Evolutionary conservation across 2,888 invertebrate genomes (phyloP), one percentile per base, ranked within the genome.

Genomic region (Molorchus minor): DNA sequence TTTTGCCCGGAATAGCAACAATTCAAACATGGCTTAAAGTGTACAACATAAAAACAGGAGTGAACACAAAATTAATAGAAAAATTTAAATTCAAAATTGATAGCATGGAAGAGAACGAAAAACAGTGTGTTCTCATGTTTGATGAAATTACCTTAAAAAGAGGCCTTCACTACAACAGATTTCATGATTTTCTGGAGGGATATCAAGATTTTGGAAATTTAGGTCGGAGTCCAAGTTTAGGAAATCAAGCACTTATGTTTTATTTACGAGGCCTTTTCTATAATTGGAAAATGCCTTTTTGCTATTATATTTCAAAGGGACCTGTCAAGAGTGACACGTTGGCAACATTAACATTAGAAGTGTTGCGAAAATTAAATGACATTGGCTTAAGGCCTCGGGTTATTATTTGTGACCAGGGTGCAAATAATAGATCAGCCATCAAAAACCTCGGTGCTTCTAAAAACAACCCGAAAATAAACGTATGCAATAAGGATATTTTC

Each of bases 241-340:
- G 30, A 13, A 47, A 47, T 47, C 47, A 47, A 35, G 47, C 12
- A 17, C 15, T 47, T 13, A 3, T 47, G 47, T 47, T 47, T 47
- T 47, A 35, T 21, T 8, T 44, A 1, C 19, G 44, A 12, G 44
- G 20, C 8, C 20, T 44, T 12, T 13, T 44, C 10, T 35, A 35
- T 13, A 47, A 47, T 2, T 47, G 47, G 46, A 46, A 46, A 13
- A 21, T 46, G 30, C 25, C 46, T 7, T 46, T 46, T 30, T 46
- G 46, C 1, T 35, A 46, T 30, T n/a, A 19, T 16, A 7, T 20
- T 10, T 44, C 20, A n/a, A 44, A 21, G 19, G 44, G 20, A 44
- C 44, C 20, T 15, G 44, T 21, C 4, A 35, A 40, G 16, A 8
- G 15, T 7, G 38, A 40, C 4, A 15, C 15, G 3, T 16, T 16